These are phyloP conservation scores for Aporrectodea caliginosa DNA, from an alignment of 1,140 invertebrate genomes.

Conservation along the genomic window DNA sequence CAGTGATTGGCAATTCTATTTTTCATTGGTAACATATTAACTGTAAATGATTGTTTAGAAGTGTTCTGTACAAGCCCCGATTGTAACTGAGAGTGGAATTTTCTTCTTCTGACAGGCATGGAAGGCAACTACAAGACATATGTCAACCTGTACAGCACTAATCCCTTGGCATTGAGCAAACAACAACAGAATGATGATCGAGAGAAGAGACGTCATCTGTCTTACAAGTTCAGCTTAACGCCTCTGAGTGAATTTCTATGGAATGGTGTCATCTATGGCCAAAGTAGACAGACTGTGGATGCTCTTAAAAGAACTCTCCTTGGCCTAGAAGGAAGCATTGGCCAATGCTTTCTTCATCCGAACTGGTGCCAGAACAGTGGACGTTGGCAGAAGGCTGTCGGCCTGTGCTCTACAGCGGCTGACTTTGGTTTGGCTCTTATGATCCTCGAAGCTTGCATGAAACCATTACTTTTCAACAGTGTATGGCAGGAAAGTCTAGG, in stretches of 20 bases:
- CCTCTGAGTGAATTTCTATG: conserved; percentile 90
- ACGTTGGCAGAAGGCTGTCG: conserved; percentile 82
- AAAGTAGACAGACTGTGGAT: conserved; percentile 58
- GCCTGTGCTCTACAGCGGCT: conserved; percentile 71
- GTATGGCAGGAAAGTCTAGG: conserved; percentile 88
- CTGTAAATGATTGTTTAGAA: too few species aligned
- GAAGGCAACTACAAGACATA: conserved; percentile 76
- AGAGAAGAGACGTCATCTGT: conserved; percentile 88
- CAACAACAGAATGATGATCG: conserved; percentile 90
- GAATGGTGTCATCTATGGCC: conserved; percentile 76
- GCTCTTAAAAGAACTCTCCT: conserved; percentile 82
- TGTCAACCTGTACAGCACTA: conserved; percentile 83
- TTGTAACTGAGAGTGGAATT: too few species aligned
- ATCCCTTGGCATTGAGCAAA: conserved; percentile 85
- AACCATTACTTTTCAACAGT: conserved; percentile 83
- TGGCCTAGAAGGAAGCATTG: conserved; percentile 80
- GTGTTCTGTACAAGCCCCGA: too few species aligned
- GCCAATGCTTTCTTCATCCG: conserved; percentile 83
- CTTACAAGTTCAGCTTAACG: conserved; percentile 92
- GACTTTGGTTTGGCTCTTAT: conserved; percentile 84
- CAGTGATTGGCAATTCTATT: too few species aligned
- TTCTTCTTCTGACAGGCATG: conserved; percentile 57
- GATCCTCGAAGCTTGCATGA: conserved; percentile 82
- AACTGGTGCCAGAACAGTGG: conserved; percentile 85
- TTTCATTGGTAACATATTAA: too few species aligned